phyloP scores from a whole-genome alignment of 2,113 vertebrate genomes.

The Nicator chloris region DNA sequence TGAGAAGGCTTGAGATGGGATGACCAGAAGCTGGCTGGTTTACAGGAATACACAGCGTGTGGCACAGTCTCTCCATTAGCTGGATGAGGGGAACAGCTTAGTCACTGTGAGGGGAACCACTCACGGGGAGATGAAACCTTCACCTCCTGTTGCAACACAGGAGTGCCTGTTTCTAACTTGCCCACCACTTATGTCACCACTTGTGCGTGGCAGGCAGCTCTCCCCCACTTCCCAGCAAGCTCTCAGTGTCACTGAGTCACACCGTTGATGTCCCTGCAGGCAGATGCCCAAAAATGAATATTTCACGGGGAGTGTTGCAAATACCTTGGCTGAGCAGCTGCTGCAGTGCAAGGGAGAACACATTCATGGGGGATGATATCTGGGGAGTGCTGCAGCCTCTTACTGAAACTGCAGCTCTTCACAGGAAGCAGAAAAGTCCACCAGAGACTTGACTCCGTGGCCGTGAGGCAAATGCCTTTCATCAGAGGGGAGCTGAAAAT shows the following conservation, averaged over 20 bases:
- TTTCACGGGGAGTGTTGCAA: neutral
- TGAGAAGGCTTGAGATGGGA: neutral
- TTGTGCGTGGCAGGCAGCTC: neutral
- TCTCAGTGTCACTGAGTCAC: conserved; percentile 16
- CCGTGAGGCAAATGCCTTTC: neutral
- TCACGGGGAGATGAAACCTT: conserved; percentile 1
- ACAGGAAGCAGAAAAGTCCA: neutral
- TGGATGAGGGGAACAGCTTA: conserved; percentile 43
- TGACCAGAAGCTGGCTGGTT: neutral
- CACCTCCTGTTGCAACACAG: conserved; percentile 52
- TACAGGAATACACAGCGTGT: neutral
- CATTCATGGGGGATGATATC: neutral
- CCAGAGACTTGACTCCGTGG: neutral
- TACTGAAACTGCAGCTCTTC: neutral
- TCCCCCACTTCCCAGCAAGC: conserved; percentile 12
- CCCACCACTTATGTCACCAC: conserved; percentile 10
- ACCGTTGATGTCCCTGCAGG: neutral
- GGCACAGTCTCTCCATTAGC: neutral
- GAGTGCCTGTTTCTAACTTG: neutral
- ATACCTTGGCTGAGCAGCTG: neutral
- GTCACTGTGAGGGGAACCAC: conserved; percentile 3
- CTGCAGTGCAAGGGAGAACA: neutral
- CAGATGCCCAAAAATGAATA: neutral
- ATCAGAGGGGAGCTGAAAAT: neutral
- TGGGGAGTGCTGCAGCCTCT: neutral